These are phyloP conservation scores for Esox lucius DNA, from an alignment of 2,797 vertebrate species.

Conservation along the genomic window DNA sequence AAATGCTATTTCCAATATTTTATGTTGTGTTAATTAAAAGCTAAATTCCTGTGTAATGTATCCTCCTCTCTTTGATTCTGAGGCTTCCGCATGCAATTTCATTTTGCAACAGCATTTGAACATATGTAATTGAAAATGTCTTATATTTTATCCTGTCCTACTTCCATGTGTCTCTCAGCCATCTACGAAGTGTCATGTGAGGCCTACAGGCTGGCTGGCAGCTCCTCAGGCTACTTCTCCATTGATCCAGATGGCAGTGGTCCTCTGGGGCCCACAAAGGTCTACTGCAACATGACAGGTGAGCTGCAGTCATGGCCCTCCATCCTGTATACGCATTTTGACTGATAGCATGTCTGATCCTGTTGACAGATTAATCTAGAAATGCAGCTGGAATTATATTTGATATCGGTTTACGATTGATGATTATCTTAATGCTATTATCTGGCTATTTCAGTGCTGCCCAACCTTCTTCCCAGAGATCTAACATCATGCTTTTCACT, in stretches of 20 bases:
- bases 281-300: conserved; percentile 88
- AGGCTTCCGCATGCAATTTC: background rate
- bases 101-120: background rate
- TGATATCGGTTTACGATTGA: background rate
- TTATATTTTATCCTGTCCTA: background rate
- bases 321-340: background rate
- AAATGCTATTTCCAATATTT: background rate
- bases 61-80: too few species aligned
- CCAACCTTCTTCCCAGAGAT: too few species aligned
- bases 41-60: background rate
- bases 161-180: conserved; percentile 56
- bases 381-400: background rate
- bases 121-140: background rate
- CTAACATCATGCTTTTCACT: too few species aligned
- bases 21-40: background rate
- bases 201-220: conserved; percentile 78
- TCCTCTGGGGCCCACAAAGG: conserved; percentile 74
- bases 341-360: background rate
- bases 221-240: conserved; percentile 78
- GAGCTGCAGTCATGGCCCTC: conserved; percentile 33
- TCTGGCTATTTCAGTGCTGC: background rate
- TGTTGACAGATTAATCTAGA: conserved; percentile 9
- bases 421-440: conserved; percentile 11
- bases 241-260: conserved; percentile 83
- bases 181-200: conserved; percentile 82